phyloP scores from a whole-genome alignment of 2,797 vertebrate genomes.

The Brachyrhaphis roseni region DNA sequence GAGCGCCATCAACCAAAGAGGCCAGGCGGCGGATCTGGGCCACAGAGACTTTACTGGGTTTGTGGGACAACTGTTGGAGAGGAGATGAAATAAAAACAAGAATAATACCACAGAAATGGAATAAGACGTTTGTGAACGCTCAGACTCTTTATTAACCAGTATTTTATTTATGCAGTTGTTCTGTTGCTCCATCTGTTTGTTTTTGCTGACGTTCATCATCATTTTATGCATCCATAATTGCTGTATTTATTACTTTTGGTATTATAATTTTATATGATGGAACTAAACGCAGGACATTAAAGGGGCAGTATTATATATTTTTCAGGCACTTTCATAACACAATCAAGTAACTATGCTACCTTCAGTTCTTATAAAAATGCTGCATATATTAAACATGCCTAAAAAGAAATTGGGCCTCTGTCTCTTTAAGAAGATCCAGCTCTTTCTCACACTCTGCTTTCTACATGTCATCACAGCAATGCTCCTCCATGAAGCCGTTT shows the following conservation, averaged over 20 bases:
- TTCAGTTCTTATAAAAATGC: no score
- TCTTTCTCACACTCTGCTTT: no score
- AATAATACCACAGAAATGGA: background rate
- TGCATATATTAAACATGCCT: no score
- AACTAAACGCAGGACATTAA: background rate
- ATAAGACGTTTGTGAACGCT: background rate
- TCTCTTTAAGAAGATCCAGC: no score
- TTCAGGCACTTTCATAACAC: no score
- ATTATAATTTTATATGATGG: background rate
- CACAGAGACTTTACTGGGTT: constrained; percentile 77
- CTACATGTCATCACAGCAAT: no score
- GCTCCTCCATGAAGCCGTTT: no score
- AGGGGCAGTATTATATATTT: no score
- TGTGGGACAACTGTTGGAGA: constrained; percentile 77
- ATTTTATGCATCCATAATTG: background rate
- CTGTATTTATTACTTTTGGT: background rate
- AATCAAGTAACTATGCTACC: no score
- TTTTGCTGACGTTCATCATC: background rate
- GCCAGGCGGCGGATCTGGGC: constrained; percentile 80
- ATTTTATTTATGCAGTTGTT: background rate
- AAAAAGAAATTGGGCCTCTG: no score
- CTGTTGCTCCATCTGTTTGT: background rate
- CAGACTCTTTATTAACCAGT: background rate
- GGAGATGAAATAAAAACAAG: background rate
- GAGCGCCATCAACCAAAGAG: constrained; percentile 79